phyloP scores from a whole-genome alignment of 1,140 invertebrate species.

The Sminthurides bifidus region DNA sequence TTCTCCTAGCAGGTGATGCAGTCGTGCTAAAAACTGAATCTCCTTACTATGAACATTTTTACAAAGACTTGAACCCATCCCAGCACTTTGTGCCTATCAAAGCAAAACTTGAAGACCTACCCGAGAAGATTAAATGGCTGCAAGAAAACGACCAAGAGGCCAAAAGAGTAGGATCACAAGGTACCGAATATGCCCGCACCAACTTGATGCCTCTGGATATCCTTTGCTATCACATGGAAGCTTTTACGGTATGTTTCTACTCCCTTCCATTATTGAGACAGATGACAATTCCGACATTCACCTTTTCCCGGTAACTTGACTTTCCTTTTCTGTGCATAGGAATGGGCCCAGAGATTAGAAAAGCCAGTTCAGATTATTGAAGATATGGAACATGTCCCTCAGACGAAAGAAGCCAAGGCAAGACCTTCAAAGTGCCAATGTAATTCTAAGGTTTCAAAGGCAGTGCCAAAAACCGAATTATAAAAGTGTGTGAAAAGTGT shows the following conservation, averaged over 20 bases:
- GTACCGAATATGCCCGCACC: slow-evolving; percentile 57
- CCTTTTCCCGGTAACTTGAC: slow-evolving; percentile 1
- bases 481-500: slow-evolving; percentile 4
- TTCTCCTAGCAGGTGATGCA: slow-evolving; percentile 72
- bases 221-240: slow-evolving; percentile 73
- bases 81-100: slow-evolving; percentile 76
- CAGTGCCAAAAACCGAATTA: slow-evolving; percentile 17
- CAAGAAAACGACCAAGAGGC: slow-evolving; percentile 60
- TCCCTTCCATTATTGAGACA: not conserved
- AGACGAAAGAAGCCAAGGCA: slow-evolving; percentile 38
- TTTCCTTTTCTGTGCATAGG: slow-evolving; percentile 37
- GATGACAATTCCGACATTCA: not conserved
- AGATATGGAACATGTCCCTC: slow-evolving; percentile 62
- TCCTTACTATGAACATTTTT: slow-evolving; percentile 89
- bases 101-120: slow-evolving; percentile 64
- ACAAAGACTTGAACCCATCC: slow-evolving; percentile 57
- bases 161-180: slow-evolving; percentile 55
- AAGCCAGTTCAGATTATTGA: slow-evolving; percentile 47
- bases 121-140: slow-evolving; percentile 69
- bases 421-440: slow-evolving; percentile 13
- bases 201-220: slow-evolving; percentile 74
- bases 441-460: not conserved
- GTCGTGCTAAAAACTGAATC: slow-evolving; percentile 87
- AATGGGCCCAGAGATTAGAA: slow-evolving; percentile 60
- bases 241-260: slow-evolving; percentile 52